Evolutionary conservation across 2,888 invertebrate genomes (phyloP).

Genomic region (Scaptomyza cyrtandrae): DNA sequence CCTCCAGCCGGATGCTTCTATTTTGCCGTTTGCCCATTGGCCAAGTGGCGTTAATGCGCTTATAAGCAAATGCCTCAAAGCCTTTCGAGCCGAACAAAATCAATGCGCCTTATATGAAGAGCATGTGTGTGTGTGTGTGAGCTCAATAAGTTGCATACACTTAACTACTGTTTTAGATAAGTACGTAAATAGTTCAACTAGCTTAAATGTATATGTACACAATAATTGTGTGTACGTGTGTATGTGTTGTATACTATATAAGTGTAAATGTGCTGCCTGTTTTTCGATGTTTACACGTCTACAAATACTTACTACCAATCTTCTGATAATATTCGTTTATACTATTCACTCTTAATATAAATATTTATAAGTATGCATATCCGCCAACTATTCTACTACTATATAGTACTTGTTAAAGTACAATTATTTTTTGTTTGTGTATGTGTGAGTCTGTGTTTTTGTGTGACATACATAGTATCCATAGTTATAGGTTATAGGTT

Average conservation of each 20-base stretch:
- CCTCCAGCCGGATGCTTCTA: background rate
- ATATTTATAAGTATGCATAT: background rate
- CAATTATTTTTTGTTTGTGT: no score
- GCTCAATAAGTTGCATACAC: background rate
- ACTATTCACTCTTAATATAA: background rate
- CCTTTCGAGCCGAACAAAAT: constrained; percentile 9
- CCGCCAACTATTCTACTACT: background rate
- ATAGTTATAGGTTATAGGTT: background rate
- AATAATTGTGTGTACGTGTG: constrained; percentile 6
- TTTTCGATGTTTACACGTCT: constrained; percentile 6
- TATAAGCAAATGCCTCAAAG: constrained; percentile 27
- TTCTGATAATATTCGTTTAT: constrained; percentile 5
- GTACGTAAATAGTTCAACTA: constrained; percentile 5
- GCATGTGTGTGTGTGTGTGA: constrained; percentile 1
- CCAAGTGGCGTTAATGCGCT: constrained; percentile 46
- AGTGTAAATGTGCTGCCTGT: constrained; percentile 6
- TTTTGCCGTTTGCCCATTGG: constrained; percentile 11
- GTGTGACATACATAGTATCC: background rate
- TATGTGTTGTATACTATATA: background rate
- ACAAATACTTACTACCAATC: background rate
- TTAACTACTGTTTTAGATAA: background rate
- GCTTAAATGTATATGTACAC: background rate
- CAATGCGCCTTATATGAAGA: constrained; percentile 23
- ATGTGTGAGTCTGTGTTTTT: background rate
- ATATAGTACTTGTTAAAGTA: no score